phyloP scores from a whole-genome alignment of 2,113 vertebrate species.

The Barnardius zonarius region DNA sequence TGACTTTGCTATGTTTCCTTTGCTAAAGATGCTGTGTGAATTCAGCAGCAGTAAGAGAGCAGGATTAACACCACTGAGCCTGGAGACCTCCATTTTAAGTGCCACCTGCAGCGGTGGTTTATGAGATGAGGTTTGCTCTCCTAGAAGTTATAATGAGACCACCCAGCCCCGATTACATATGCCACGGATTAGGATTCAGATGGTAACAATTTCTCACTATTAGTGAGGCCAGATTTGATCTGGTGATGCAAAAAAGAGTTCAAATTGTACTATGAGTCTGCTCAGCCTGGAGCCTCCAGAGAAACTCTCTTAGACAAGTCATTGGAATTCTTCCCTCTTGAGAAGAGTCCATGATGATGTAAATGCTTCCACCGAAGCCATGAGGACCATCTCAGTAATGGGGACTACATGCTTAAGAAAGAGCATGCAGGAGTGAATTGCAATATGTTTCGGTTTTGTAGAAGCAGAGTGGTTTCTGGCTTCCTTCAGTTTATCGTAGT shows the following conservation, averaged over 20 bases:
- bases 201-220: conserved; percentile 60
- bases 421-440: not conserved
- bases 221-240: conserved; percentile 44
- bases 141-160: conserved; percentile 55
- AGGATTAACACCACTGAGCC: not conserved
- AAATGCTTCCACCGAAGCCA: not conserved
- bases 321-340: not conserved
- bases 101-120: conserved; percentile 62
- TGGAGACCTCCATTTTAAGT: not conserved
- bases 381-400: rapidly evolving
- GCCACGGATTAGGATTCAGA: conserved; percentile 61
- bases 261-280: not conserved
- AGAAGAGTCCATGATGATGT: not conserved
- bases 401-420: not conserved
- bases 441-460: not conserved
- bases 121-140: conserved; percentile 42
- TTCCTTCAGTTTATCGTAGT: not conserved
- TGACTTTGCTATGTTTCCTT: not conserved
- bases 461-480: not conserved
- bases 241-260: not conserved
- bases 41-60: not conserved
- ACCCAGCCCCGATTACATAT: conserved; percentile 38
- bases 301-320: not conserved
- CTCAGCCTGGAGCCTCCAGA: not conserved
- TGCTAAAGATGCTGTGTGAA: not conserved